phyloP scores from a whole-genome alignment of 2,888 invertebrate species.

The Apamea sordens region DNA sequence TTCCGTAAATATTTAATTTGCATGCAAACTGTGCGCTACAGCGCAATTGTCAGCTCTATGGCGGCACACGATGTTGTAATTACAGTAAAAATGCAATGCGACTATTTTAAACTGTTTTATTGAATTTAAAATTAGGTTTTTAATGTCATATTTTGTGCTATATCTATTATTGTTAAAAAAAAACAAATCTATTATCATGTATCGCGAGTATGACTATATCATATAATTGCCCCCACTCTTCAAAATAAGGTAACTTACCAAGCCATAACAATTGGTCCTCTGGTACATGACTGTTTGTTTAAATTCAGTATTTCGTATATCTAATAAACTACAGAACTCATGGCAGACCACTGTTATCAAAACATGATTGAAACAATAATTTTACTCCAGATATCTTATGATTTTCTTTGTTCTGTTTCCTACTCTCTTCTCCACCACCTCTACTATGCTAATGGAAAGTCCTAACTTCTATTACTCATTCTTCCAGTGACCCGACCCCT shows the following conservation, averaged over 20 bases:
- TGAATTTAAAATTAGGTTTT: constrained; percentile 30
- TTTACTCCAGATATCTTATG: neutral
- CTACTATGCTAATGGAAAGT: neutral
- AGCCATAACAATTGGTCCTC: neutral
- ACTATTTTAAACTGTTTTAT: constrained; percentile 30
- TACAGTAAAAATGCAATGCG: constrained; percentile 35
- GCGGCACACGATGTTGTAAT: constrained; percentile 35
- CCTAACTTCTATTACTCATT: neutral
- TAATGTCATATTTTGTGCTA: neutral
- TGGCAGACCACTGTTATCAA: too few relatives aligned
- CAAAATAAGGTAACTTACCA: neutral
- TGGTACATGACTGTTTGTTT: neutral
- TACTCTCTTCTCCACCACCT: neutral
- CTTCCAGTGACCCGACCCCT: constrained; percentile 86
- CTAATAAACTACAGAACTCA: neutral
- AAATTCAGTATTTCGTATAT: neutral
- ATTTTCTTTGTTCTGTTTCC: neutral
- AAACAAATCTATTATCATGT: neutral
- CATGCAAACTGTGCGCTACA: constrained; percentile 57
- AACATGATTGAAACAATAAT: neutral
- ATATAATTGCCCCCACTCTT: neutral
- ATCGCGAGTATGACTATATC: neutral
- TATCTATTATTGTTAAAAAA: neutral
- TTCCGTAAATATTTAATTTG: constrained; percentile 62
- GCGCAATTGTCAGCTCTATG: constrained; percentile 43